Evolutionary conservation across 2,888 invertebrate genomes (phyloP).

Genomic region (Leucozona laternaria): DNA sequence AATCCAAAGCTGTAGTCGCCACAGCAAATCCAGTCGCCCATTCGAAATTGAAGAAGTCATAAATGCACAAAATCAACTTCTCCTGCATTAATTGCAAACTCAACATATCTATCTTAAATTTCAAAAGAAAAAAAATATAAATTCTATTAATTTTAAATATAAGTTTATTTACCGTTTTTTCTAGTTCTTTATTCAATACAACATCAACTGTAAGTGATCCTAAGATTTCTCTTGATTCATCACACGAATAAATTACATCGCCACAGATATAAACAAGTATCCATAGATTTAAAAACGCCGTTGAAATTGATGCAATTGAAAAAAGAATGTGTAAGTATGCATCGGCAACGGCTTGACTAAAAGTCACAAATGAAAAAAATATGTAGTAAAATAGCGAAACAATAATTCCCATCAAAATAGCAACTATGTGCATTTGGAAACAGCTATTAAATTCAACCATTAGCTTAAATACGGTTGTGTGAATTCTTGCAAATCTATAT

Average conservation of each 20-base stretch:
- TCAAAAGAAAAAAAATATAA: not conserved
- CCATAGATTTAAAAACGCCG: not conserved
- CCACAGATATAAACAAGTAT: constrained; percentile 6
- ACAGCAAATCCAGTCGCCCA: constrained; percentile 2
- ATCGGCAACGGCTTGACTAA: not conserved
- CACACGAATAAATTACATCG: not conserved
- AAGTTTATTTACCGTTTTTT: not conserved
- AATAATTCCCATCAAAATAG: constrained; percentile 3
- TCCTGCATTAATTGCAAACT: not conserved
- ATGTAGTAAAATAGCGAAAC: not conserved
- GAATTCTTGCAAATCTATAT: not conserved
- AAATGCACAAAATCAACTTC: constrained; percentile 11
- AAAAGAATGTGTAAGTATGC: not conserved
- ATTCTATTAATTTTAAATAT: not conserved
- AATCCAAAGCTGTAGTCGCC: not conserved
- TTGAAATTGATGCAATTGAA: not conserved
- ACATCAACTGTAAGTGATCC: not conserved
- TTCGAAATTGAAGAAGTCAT: constrained; percentile 18
- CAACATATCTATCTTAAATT: constrained; percentile 22
- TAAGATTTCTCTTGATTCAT: not conserved
- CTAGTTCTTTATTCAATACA: not conserved
- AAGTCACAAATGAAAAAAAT: not conserved
- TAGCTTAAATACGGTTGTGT: not conserved
- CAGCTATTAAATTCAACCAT: constrained; percentile 7
- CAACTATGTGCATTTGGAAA: constrained; percentile 1